Evolutionary conservation across 2,888 invertebrate species (phyloP), one percentile per base, ranked within the genome.

Genomic region (Noctua comes): DNA sequence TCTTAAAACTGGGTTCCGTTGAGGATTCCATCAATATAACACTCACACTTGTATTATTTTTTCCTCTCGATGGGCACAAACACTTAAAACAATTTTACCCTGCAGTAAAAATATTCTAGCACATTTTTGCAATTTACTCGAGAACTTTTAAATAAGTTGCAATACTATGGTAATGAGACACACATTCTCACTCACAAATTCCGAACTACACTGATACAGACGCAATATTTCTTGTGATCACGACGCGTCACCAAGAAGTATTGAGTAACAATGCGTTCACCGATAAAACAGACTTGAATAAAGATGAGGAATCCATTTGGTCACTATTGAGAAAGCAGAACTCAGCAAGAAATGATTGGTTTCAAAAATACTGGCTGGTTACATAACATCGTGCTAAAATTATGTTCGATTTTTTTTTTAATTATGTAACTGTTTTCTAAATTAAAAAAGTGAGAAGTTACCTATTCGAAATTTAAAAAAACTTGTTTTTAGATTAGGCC

Each of bases 221-320:
- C 8, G 4, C 36, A 27, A 27, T 40, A 7, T 73, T 10, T 46
- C 43, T 36, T 46, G 65, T 54, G 27, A 68, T 24, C 27, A 59
- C 66, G 13, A 27, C 18, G 7, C 66, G 11, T 24, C 59, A 59
- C 48, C 7, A 27, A 57, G 24, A 36, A 18, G 8, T 27, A 76
- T 77, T 76, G 48, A 68, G 59, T 48, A 77, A 77, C 24, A 27
- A 27, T 46, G 2, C 65, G 40, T 75, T 65, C 57, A 1, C 24
- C 16, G 18, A 59, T 6, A 48, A 43, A 66, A 2, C 76, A 7
- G 13, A 40, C 18, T 59, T 48, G 68, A 59, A 76, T 77, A 77
- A 59, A 76, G 27, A 76, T 77, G 57, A 76, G 75, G 13, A 27
- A 5, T 1, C 43, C 21, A 76, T 51, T 24, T n/a, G 1, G 40